Base-by-base conservation (phyloP, 1,140 invertebrate species). In the Drosophila lini region DNA sequence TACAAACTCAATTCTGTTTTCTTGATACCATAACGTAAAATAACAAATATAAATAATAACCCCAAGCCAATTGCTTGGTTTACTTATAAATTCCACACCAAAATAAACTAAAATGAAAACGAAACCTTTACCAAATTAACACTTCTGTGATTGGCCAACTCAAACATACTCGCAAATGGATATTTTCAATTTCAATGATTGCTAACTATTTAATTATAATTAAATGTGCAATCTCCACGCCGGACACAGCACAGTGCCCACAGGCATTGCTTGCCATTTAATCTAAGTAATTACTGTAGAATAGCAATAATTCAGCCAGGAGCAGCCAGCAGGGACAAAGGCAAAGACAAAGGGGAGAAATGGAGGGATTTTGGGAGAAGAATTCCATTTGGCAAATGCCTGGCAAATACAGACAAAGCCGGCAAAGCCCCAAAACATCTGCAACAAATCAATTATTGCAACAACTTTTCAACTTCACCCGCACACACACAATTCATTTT, bases 381-480 rank as follows among this genome's bases (percentile, higher is more conserved):
- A 45, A 65, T 59, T 76, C 57, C 67, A 68, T 73, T 80, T 80
- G 71, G 41, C 22, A 61, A 83, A 71, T 62, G 50, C 47, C 70
- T 80, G 80, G 63, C 69, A 75, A 77, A 57, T 47, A 60, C 65
- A 52, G 78, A 80, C 44, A 62, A 75, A 75, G 32, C 57, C 53
- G 41, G 53, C 28, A 74, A 76, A 82, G 25, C 44, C 62, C 61
- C 71, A 67, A 65, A 85, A 78, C 81, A 85, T 85, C 81, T 85
- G 81, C 81, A 85, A 78, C 81, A 81, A 83, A 83, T 83, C 81
- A 84, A 83, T 83, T 83, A 71, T 71, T 83, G 81, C 77, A 77
- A 56, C 55, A 83, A 83, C 81, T 84, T 83, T 83, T 84, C 65
- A 55, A 80, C 82, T 83, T 58, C 32, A 34, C 28, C 50, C 36